A percentile compares a stretch with the other conserved stretches of the same genome.
Evolutionary conservation across 2,797 vertebrate species (phyloP).

Genomic region (Cheirogaleus major): DNA sequence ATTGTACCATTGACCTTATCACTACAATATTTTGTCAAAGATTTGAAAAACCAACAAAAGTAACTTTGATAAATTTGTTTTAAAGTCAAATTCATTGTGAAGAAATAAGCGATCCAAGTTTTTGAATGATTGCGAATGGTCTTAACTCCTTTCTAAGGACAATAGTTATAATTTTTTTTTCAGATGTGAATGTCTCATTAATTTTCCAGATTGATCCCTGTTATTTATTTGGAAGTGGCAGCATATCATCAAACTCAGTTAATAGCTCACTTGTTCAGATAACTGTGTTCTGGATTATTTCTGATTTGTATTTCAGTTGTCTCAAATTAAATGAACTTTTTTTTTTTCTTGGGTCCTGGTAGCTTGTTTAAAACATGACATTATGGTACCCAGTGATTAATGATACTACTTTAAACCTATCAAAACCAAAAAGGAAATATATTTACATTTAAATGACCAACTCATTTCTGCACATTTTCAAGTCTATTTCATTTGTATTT

Average conservation of each 20-base stretch:
- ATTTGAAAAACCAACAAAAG: conserved; percentile 4
- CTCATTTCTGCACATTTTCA: not conserved
- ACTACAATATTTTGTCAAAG: not conserved
- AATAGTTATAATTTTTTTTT: conserved; percentile 31
- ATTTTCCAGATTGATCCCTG: conserved; percentile 21
- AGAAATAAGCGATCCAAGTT: conserved; percentile 16
- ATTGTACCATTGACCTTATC: not conserved
- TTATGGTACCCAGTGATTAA: not conserved
- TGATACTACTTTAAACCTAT: conserved; percentile 17
- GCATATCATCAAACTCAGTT: not conserved
- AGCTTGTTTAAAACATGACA: not conserved
- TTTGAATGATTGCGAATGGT: conserved; percentile 16
- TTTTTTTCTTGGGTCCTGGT: not conserved
- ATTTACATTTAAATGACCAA: not conserved
- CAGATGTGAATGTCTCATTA: conserved; percentile 30
- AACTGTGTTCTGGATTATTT: not conserved
- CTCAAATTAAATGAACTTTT: conserved; percentile 21
- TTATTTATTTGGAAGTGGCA: conserved; percentile 44
- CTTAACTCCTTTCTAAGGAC: not conserved
- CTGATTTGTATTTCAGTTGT: conserved; percentile 18
- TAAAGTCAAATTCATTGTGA: conserved; percentile 14
- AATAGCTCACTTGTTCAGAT: not conserved
- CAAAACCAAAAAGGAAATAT: conserved; percentile 17
- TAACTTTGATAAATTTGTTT: not conserved
- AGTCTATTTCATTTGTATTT: conserved; percentile 25